Base-by-base conservation (phyloP, 2,888 invertebrate genomes). In the Andrena fulva region DNA sequence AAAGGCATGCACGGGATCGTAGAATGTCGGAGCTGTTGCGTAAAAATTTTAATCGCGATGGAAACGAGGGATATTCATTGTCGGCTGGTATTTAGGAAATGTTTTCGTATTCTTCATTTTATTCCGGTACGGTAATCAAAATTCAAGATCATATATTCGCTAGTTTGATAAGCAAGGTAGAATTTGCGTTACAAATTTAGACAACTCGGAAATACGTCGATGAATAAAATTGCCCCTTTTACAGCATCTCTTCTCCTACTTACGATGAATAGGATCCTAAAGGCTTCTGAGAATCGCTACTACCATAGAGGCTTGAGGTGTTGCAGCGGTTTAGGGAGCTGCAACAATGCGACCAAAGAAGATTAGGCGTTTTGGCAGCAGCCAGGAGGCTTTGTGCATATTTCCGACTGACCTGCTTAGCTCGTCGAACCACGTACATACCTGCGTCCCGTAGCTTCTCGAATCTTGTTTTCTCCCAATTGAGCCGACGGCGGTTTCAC, bases 351-450 rank as follows among this genome's bases (percentile, higher is more conserved):
- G 80, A 78, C 67, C 64, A 63, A 59, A 70, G 60, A 64, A 80
- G 82, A 88, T 86, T 81, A 87, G 85, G 86, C 85, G 86, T 89
- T 89, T 91, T 90, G 89, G 89, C 91, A 91, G 87, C 86, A 85
- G 80, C 63, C 75, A 50, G 66, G 60, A 33, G 70, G 70, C 77
- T 89, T 84, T 83, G 77, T 77, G 74, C 80, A 86, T 90, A 88
- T 89, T 90, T 89, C 85, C 82, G 74, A 86, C 80, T 88, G 89
- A 90, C 90, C 90, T 79, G 86, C 83, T 89, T 90, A 83, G 82
- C 79, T 71, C 77, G 62, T 86, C 77, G 74, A 63, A 66, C 72
- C 56, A 24, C 24, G 52, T 82, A 64, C 42, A 42, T 85, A 85
- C 76, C 66, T 48, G 56, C 54, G 52, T 63, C 59, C 64, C 56